phyloP scores from a whole-genome alignment of 2,888 invertebrate genomes.

The Callimorpha dominula region DNA sequence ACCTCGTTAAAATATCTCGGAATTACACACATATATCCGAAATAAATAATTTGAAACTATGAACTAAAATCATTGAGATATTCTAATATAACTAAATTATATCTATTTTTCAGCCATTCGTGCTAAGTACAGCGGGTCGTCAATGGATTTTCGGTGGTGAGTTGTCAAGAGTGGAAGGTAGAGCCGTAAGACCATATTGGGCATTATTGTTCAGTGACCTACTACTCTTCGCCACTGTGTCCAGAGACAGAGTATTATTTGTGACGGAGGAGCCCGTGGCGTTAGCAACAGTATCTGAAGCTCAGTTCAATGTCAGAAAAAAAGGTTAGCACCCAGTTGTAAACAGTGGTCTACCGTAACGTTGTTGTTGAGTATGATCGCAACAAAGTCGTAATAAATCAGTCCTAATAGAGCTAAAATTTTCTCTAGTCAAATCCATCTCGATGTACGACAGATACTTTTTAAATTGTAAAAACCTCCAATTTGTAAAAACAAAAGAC shows the following conservation, averaged over 20 bases:
- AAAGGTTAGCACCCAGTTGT: slow-evolving; percentile 89
- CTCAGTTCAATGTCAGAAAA: slow-evolving; percentile 94
- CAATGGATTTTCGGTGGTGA: slow-evolving; percentile 97
- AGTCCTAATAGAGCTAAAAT: no score
- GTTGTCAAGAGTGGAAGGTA: slow-evolving; percentile 93
- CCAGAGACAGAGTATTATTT: slow-evolving; percentile 94
- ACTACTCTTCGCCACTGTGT: slow-evolving; percentile 94
- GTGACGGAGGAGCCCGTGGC: slow-evolving; percentile 95
- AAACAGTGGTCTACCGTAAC: no score
- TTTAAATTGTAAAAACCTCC: no score
- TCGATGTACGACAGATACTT: no score
- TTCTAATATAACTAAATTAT: background rate
- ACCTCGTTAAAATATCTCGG: no score
- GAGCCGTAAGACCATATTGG: slow-evolving; percentile 94
- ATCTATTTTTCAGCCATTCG: slow-evolving; percentile 89
- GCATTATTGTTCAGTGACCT: slow-evolving; percentile 94
- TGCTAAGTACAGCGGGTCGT: slow-evolving; percentile 92
- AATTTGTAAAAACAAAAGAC: no score
- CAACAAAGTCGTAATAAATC: no score
- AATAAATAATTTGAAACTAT: no score
- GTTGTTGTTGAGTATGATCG: no score
- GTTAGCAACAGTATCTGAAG: slow-evolving; percentile 92
- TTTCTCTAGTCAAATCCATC: no score
- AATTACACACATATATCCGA: no score
- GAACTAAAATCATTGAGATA: no score